These are phyloP conservation scores for Poecilia picta DNA, from an alignment of 2,797 vertebrate species.

Conservation along the genomic window DNA sequence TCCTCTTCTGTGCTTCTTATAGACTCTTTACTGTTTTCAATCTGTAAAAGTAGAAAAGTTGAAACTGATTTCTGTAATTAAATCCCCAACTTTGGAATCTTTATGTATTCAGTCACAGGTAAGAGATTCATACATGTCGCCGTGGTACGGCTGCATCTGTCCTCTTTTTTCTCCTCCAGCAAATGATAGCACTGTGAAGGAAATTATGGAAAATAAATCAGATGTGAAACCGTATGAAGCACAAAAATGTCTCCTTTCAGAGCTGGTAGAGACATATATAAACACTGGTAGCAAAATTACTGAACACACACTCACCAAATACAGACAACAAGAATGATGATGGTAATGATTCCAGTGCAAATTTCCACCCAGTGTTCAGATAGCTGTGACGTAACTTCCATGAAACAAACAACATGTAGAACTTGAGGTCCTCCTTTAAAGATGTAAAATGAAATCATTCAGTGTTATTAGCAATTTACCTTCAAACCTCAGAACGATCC, in stretches of 20 bases:
- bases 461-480: constrained; percentile 28
- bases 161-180: neutral
- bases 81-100: neutral
- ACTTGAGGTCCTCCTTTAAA: neutral
- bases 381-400: neutral
- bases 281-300: no score
- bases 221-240: no score
- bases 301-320: neutral
- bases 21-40: neutral
- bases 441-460: neutral
- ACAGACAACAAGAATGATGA: neutral
- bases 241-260: neutral
- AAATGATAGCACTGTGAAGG: neutral
- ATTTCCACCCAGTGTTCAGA: neutral
- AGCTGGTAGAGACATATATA: neutral
- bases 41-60: neutral
- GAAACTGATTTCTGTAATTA: neutral
- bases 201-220: neutral
- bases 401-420: neutral
- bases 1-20: neutral
- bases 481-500: constrained; percentile 7
- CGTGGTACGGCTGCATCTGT: neutral
- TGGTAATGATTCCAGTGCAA: neutral
- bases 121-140: neutral
- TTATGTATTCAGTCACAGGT: neutral